A percentile compares a stretch with the other conserved stretches of the same genome.
phyloP scores from a whole-genome alignment of 2,888 invertebrate species.

The Leucoptera coffeella region DNA sequence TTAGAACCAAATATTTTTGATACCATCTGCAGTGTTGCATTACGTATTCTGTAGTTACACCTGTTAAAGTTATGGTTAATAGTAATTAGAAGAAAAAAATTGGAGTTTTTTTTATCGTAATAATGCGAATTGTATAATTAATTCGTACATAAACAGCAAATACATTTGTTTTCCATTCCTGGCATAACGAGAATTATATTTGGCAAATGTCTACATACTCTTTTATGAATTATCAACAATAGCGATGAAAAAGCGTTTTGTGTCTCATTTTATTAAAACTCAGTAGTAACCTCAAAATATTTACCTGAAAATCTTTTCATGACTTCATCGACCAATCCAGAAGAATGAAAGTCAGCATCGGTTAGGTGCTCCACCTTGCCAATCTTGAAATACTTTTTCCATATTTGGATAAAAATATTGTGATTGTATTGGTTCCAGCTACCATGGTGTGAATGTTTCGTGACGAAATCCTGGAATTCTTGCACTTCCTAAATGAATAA shows the following conservation, averaged over 20 bases:
- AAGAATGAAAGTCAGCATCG: no score
- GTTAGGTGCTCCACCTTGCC: no score
- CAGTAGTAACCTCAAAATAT: no score
- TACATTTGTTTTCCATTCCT: no score
- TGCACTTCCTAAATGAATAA: conserved; percentile 37
- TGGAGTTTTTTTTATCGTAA: no score
- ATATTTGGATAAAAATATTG: conserved; percentile 37
- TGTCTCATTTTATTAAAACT: no score
- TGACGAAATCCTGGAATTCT: conserved; percentile 47
- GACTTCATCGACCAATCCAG: conserved; percentile 15
- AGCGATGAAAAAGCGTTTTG: no score
- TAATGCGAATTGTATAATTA: no score
- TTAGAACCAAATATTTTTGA: conserved; percentile 19
- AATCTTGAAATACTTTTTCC: conserved; percentile 21
- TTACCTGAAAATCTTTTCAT: conserved; percentile 19
- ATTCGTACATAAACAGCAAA: no score
- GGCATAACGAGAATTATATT: no score
- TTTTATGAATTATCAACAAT: no score
- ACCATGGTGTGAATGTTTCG: conserved; percentile 39
- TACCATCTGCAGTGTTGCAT: conserved; percentile 27
- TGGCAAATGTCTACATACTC: no score
- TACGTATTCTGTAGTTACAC: conserved; percentile 14
- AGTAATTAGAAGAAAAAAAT: neutral
- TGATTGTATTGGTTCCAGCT: conserved; percentile 55
- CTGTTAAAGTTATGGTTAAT: conserved; percentile 11